phyloP scores from a whole-genome alignment of 2,797 vertebrate genomes.

The Mastacembelus armatus region DNA sequence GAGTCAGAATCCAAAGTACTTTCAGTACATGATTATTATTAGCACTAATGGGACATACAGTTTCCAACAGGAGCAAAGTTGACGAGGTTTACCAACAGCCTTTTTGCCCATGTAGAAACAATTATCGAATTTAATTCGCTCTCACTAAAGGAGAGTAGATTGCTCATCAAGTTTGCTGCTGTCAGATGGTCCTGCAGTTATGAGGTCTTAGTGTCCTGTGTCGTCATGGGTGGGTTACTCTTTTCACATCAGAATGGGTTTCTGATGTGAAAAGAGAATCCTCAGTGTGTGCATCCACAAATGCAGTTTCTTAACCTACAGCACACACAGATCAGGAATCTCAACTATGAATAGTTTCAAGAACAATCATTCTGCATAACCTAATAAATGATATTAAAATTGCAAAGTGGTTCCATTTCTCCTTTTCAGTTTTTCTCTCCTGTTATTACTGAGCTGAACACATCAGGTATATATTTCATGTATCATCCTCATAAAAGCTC shows the following conservation, averaged over 20 bases:
- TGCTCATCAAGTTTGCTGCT: conserved; percentile 7
- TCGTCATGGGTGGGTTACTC: neutral
- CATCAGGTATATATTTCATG: conserved; percentile 13
- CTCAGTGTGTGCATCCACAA: neutral
- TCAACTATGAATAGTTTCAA: neutral
- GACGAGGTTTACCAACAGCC: neutral
- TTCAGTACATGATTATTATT: too few species aligned
- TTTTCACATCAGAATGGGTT: conserved; percentile 5
- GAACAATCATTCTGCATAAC: neutral
- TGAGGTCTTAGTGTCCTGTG: conserved; percentile 16
- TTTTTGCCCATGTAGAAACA: conserved; percentile 1
- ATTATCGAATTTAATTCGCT: conserved; percentile 7
- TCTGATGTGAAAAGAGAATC: neutral
- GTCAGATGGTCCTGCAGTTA: neutral
- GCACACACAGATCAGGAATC: neutral
- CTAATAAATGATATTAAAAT: conserved; percentile 16
- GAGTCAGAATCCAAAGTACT: neutral
- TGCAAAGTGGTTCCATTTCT: neutral
- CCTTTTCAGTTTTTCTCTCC: neutral
- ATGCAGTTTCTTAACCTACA: neutral
- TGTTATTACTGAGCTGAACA: conserved; percentile 16
- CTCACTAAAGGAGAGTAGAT: conserved; percentile 6
- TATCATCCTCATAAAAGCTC: conserved; percentile 42
- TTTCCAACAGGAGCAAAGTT: neutral
- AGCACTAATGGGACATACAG: neutral